Conservation (phyloP, 2,888 invertebrate species). For the Coleophora deauratella region DNA sequence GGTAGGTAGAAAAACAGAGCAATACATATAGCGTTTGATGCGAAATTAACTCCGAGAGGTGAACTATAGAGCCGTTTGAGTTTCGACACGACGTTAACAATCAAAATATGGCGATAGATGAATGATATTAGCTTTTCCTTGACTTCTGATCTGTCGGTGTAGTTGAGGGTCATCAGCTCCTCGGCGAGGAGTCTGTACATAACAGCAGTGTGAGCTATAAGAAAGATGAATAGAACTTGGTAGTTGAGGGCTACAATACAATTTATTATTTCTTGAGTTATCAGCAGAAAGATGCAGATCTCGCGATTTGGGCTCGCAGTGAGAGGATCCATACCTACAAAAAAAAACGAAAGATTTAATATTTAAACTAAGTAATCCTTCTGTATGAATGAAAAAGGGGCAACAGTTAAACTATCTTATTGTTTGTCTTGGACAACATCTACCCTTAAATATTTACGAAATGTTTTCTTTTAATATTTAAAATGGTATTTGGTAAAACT, state of each 20-base stretch:
- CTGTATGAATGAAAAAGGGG: too few species aligned
- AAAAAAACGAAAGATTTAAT: too few species aligned
- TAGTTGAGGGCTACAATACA: conserved; percentile 38
- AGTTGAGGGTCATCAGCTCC: conserved; percentile 36
- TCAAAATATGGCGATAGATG: conserved; percentile 35
- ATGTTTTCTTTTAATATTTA: too few species aligned
- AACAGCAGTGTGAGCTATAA: conserved; percentile 46
- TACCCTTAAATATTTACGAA: too few species aligned
- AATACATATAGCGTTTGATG: conserved; percentile 45
- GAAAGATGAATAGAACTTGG: conserved; percentile 41
- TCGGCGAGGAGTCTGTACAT: conserved; percentile 45
- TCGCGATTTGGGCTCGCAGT: conserved; percentile 36
- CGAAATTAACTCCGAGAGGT: conserved; percentile 53
- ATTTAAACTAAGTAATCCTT: too few species aligned
- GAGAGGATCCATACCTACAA: conserved; percentile 45
- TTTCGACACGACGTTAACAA: conserved; percentile 31
- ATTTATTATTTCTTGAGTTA: conserved; percentile 34
- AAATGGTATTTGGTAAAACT: too few species aligned
- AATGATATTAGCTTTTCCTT: conserved; percentile 30
- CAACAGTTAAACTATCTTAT: too few species aligned
- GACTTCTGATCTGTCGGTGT: conserved; percentile 19
- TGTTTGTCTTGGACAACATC: too few species aligned
- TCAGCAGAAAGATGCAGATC: conserved; percentile 36
- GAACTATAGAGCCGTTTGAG: conserved; percentile 43
- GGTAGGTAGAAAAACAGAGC: conserved; percentile 46